These are phyloP conservation scores for Enteromius treurensis DNA, from an alignment of 2,797 vertebrate genomes.

Conservation along the genomic window DNA sequence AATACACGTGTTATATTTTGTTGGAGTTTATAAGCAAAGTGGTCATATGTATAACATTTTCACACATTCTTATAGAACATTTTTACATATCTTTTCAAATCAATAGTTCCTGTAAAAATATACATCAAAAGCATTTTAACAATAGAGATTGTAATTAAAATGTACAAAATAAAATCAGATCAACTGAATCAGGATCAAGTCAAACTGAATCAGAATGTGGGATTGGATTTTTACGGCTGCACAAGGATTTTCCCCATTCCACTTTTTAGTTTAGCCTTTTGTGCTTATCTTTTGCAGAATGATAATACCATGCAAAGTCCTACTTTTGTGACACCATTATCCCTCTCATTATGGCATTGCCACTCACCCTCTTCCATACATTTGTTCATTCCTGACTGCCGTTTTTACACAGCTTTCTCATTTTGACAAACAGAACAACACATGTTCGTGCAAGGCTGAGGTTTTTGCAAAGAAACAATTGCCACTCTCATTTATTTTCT, in stretches of 20 bases:
- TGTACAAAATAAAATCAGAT: background rate
- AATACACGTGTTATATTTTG: background rate
- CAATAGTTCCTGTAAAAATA: background rate
- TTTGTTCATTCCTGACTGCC: constrained; percentile 18
- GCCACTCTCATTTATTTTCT: constrained; percentile 13
- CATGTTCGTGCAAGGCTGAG: constrained; percentile 12
- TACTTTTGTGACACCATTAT: constrained; percentile 22
- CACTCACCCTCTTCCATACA: background rate
- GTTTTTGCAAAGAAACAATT: constrained; percentile 34
- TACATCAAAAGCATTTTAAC: background rate
- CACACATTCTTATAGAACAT: background rate
- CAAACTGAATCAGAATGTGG: background rate
- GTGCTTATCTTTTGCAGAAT: background rate
- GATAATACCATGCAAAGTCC: background rate
- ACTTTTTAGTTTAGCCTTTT: background rate
- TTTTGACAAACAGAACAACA: constrained; percentile 19
- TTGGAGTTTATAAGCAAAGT: background rate
- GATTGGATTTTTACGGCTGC: background rate
- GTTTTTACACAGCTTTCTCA: constrained; percentile 17
- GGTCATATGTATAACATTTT: background rate
- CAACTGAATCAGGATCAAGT: constrained; percentile 5
- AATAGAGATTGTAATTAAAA: background rate
- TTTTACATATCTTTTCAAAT: background rate
- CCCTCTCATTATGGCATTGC: constrained; percentile 15
- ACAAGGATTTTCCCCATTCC: background rate